Conservation (phyloP, 2,888 invertebrate genomes). For the Gymnosoma rotundatum region DNA sequence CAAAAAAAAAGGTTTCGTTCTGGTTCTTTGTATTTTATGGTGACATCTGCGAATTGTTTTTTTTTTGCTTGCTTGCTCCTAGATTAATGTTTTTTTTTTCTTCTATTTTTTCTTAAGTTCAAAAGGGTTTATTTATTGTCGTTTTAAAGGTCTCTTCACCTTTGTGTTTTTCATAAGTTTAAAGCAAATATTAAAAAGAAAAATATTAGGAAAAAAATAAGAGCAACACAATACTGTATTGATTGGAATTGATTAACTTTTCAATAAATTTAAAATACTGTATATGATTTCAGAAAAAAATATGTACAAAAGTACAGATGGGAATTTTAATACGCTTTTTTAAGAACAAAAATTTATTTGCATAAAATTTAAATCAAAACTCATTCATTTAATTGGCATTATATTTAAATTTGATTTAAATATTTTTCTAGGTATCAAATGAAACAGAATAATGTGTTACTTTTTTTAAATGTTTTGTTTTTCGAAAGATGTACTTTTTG, state of each 20-base stretch:
- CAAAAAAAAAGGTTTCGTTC: slow-evolving; percentile 70
- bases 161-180: slow-evolving; percentile 32
- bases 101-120: slow-evolving; percentile 52
- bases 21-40: slow-evolving; percentile 18
- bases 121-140: slow-evolving; percentile 48
- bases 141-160: slow-evolving; percentile 37
- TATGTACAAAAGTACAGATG: slow-evolving; percentile 19
- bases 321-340: background rate
- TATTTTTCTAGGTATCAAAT: background rate
- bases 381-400: slow-evolving; percentile 42
- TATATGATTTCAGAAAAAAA: background rate
- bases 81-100: slow-evolving; percentile 23
- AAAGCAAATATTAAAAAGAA: slow-evolving; percentile 35
- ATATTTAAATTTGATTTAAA: slow-evolving; percentile 28
- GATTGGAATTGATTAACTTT: slow-evolving; percentile 70
- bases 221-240: slow-evolving; percentile 53
- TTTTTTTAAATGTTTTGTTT: too few relatives aligned
- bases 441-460: background rate
- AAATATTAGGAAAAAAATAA: slow-evolving; percentile 6
- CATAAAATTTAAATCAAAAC: slow-evolving; percentile 40
- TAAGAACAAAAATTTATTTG: slow-evolving; percentile 31
- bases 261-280: slow-evolving; percentile 24
- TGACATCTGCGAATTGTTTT: slow-evolving; percentile 67
- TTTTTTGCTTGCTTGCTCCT: background rate
- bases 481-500: too few relatives aligned